Evolutionary conservation across 37 sponge, comb jelly and placozoan genomes (phyloP).

Genomic region (Bolinopsis microptera): DNA sequence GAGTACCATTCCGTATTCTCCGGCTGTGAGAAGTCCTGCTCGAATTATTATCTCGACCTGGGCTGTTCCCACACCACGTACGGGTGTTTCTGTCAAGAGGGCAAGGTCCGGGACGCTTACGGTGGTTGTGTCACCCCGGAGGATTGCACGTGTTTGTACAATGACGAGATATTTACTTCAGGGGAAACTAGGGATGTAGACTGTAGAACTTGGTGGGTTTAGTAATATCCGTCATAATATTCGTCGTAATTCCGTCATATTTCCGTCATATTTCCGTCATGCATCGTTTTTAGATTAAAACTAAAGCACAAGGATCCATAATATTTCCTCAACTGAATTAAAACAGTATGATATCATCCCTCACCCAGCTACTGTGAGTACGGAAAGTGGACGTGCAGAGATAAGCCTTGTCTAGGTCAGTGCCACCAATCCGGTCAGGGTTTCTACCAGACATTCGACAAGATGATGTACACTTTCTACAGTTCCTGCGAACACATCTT

Average conservation of each 20-base stretch:
- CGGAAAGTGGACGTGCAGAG: slow-evolving; percentile 51
- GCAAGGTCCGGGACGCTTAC: slow-evolving; percentile 42
- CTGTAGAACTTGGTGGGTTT: slow-evolving; percentile 12
- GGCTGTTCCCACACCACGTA: neutral
- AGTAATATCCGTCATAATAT: no score
- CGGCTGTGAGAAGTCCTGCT: slow-evolving; percentile 16
- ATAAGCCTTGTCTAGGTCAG: neutral
- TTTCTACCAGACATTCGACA: slow-evolving; percentile 33
- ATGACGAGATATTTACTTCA: neutral
- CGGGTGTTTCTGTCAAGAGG: slow-evolving; percentile 27
- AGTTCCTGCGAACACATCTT: neutral
- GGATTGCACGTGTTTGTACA: slow-evolving; percentile 43
- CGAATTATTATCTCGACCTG: slow-evolving; percentile 35
- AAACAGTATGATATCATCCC: no score
- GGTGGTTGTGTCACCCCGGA: neutral
- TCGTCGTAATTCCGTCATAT: no score
- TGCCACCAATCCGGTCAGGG: slow-evolving; percentile 33
- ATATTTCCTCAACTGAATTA: no score
- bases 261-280: no score
- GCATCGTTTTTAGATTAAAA: no score
- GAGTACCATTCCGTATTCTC: slow-evolving; percentile 21
- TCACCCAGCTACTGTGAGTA: slow-evolving; percentile 37
- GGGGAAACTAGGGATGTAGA: slow-evolving; percentile 9
- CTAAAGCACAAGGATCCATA: no score
- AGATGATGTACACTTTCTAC: neutral